Base-by-base conservation (phyloP, 2,888 invertebrate genomes). In the Phania funesta region DNA sequence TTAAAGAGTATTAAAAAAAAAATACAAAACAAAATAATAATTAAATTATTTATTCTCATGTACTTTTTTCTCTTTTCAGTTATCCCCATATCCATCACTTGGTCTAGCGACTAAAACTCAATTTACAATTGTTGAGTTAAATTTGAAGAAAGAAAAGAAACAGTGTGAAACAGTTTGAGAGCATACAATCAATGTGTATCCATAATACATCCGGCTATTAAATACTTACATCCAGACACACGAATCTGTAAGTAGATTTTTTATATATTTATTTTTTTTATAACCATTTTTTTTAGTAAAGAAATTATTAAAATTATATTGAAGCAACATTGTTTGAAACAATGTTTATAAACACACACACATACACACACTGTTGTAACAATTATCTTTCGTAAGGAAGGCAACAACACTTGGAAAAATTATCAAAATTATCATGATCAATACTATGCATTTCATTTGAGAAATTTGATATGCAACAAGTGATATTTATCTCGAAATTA, bases 171-270 rank as follows among this genome's bases (percentile, higher is more conserved):
- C 16, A 6, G 35, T 48, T 52, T 38, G 54, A 58, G 38, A 64
- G 38, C 64, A 29, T 32, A 18, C 44, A 80, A 54, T 78, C 78
- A 78, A 82, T 82, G 82, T 52, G 29, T 64, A 41, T 32, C 52
- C 52, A 46, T 13, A 74, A 50, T 3, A 70, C 38, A 70, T 78
- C 64, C 74, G 62, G 68, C 71, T 65, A 71, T 68, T 65, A 65
- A 76, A 76, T 26, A 73, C 29, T 68, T 24, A 56, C 41, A 74
- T 48, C 54, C 26, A n/a, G 29, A 52, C 64, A 52, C 22, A 64
- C 48, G 9, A 46, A 68, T 1, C 50, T 52, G 78, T 82, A 52
- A 74, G 73, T 74, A 60, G 5, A 16, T 11, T 48, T 75, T 54
- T 9, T 44, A 29, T 0, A 44, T 44, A 16, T 41, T 44, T 7